Conservation (phyloP, 2,888 invertebrate species). For the Baccha elongata region DNA sequence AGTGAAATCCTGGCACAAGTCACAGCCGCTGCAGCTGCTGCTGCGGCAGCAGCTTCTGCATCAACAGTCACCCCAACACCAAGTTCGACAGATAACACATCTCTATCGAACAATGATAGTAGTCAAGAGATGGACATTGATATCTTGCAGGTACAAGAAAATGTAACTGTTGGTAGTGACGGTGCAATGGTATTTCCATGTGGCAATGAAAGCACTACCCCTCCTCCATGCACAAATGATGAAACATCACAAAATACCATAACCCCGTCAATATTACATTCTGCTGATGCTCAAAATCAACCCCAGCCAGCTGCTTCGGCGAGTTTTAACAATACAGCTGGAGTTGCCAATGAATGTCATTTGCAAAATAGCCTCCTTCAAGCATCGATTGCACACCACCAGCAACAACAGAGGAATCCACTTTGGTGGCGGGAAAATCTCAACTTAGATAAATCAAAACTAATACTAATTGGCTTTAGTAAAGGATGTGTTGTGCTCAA, state of each 20-base stretch:
- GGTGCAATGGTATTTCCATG: constrained; percentile 78
- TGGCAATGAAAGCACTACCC: constrained; percentile 69
- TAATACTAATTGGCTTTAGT: constrained; percentile 92
- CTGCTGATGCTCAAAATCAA: constrained; percentile 62
- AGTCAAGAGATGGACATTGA: constrained; percentile 85
- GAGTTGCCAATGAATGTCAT: constrained; percentile 58
- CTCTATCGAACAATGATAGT: constrained; percentile 78
- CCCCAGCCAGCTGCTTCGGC: constrained; percentile 50
- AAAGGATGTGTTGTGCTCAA: constrained; percentile 97
- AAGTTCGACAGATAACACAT: constrained; percentile 75
- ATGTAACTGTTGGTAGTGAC: constrained; percentile 81
- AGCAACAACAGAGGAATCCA: constrained; percentile 79
- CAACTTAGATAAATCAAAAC: constrained; percentile 84
- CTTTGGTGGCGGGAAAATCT: constrained; percentile 86
- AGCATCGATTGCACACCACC: constrained; percentile 69
- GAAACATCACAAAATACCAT: constrained; percentile 65
- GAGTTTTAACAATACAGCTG: constrained; percentile 53
- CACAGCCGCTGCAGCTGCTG: constrained; percentile 81
- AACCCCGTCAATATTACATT: constrained; percentile 57
- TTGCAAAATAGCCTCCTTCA: constrained; percentile 62
- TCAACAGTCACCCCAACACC: constrained; percentile 76
- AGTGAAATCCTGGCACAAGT: constrained; percentile 84
- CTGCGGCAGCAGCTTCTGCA: constrained; percentile 78
- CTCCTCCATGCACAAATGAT: constrained; percentile 54
- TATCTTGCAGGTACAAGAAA: constrained; percentile 84